phyloP scores from a whole-genome alignment of 2,888 invertebrate species.

The Mystacides longicornis region DNA sequence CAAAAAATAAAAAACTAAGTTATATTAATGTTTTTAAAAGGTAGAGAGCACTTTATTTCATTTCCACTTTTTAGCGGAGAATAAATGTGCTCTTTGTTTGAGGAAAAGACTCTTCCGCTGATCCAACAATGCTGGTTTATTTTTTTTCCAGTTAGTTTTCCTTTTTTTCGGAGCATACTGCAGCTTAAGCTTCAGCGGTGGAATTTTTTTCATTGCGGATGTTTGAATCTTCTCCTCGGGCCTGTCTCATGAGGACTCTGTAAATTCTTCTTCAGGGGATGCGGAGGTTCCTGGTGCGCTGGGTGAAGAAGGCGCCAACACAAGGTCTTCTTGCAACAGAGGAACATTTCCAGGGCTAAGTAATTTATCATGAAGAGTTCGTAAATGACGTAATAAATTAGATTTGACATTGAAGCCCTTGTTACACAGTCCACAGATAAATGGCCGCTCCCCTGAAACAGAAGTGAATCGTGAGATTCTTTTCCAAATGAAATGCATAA shows the following conservation, averaged over 20 bases:
- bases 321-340: slow-evolving; percentile 29
- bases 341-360: slow-evolving; percentile 38
- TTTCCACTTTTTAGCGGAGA: slow-evolving; percentile 50
- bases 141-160: slow-evolving; percentile 23
- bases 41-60: not conserved
- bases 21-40: not conserved
- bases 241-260: slow-evolving; percentile 22
- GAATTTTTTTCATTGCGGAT: slow-evolving; percentile 27
- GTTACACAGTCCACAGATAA: slow-evolving; percentile 65
- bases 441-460: slow-evolving; percentile 59
- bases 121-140: not conserved
- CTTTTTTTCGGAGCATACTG: not conserved
- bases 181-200: slow-evolving; percentile 14
- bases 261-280: slow-evolving; percentile 15
- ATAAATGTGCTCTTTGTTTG: slow-evolving; percentile 45
- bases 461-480: too few relatives aligned
- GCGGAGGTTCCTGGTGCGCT: slow-evolving; percentile 17
- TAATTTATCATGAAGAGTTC: slow-evolving; percentile 67
- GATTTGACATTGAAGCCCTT: slow-evolving; percentile 76
- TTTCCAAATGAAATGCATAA: too few relatives aligned
- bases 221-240: slow-evolving; percentile 17
- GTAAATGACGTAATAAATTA: slow-evolving; percentile 63
- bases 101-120: slow-evolving; percentile 41
- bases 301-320: slow-evolving; percentile 14
- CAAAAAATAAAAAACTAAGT: not conserved